Evolutionary conservation across 1,140 invertebrate genomes (phyloP).

Genomic region (Phthorimaea operculella): DNA sequence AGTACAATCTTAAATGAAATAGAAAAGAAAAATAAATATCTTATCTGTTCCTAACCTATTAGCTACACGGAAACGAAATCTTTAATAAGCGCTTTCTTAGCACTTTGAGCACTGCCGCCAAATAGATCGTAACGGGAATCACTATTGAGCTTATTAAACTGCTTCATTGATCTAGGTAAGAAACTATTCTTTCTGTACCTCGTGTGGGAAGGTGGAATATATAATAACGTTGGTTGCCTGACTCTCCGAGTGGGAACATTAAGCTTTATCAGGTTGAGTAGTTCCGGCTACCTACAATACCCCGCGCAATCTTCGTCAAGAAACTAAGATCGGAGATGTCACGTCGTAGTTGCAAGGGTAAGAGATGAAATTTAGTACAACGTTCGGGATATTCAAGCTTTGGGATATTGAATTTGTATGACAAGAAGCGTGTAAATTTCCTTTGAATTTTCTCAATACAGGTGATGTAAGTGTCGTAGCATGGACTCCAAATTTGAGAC

Average conservation of each 20-base stretch:
- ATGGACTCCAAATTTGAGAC: conserved; percentile 9
- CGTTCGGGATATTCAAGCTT: neutral
- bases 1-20: too few species aligned
- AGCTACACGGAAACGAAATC: too few species aligned
- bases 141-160: neutral
- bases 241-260: neutral
- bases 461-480: neutral
- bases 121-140: neutral
- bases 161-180: neutral
- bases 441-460: conserved; percentile 2
- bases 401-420: neutral
- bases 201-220: conserved; percentile 23
- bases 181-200: neutral
- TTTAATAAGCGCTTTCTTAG: too few species aligned
- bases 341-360: neutral
- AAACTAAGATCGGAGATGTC: neutral
- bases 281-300: neutral
- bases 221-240: neutral
- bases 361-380: neutral
- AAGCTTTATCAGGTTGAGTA: neutral
- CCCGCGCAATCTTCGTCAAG: neutral
- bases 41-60: too few species aligned
- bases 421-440: conserved; percentile 1
- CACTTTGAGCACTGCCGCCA: neutral
- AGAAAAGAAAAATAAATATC: too few species aligned